These are phyloP conservation scores for Anhinga anhinga DNA, from an alignment of 2,113 vertebrate species.

Conservation along the genomic window DNA sequence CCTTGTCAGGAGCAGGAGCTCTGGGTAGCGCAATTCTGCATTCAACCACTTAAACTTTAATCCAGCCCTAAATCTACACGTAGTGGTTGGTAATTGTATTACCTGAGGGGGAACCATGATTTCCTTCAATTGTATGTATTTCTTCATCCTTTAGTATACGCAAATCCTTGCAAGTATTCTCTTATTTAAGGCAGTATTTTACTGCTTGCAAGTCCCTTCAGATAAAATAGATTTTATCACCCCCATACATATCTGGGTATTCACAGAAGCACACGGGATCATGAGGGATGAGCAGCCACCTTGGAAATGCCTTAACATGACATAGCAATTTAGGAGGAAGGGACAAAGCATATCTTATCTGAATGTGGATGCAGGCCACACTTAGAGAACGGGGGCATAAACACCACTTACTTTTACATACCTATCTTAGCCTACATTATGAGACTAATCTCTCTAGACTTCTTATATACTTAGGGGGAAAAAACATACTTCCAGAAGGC, in stretches of 20 bases:
- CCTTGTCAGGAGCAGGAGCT: neutral
- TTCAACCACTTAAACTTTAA: neutral
- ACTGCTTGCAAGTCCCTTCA: neutral
- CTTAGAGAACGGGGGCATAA: neutral
- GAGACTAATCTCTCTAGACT: neutral
- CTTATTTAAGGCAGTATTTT: neutral
- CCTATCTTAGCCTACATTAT: neutral
- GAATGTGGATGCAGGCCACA: neutral
- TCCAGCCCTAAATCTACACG: neutral
- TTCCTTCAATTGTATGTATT: neutral
- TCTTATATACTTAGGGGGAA: neutral
- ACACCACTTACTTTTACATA: neutral
- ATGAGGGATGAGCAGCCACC: neutral
- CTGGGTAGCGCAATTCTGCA: neutral
- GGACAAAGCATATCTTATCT: neutral
- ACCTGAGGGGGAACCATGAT: neutral
- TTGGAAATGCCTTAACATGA: neutral
- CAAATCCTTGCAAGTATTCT: neutral
- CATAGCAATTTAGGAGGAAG: neutral
- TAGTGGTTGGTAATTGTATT: neutral
- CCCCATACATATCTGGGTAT: neutral
- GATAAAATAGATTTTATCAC: neutral
- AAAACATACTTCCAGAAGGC: neutral
- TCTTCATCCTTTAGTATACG: neutral
- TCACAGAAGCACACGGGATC: neutral